Percentiles rank a stretch among this genome's conserved stretches.
Evolutionary conservation across 2,113 vertebrate species (phyloP).

Genomic region (Nannobrachium achirus): DNA sequence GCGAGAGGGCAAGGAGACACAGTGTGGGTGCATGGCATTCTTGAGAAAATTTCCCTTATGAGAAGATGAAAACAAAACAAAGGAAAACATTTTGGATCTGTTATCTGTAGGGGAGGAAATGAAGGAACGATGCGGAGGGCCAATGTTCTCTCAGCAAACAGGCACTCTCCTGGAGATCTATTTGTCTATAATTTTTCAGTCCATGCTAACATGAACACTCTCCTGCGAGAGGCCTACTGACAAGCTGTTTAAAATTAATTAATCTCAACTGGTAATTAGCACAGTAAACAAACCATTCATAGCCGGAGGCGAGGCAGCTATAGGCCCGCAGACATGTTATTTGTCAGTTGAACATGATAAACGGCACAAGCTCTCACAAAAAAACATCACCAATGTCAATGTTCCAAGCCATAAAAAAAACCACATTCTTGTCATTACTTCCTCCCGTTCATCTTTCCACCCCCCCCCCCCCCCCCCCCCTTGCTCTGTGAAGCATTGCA

Average conservation of each 20-base stretch:
- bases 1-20: neutral
- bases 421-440: too few relatives aligned
- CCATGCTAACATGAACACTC: slow-evolving; percentile 43
- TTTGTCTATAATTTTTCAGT: slow-evolving; percentile 21
- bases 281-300: slow-evolving; percentile 11
- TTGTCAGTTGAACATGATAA: slow-evolving; percentile 8
- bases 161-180: too few relatives aligned
- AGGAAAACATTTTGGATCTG: neutral
- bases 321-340: neutral
- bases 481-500: slow-evolving; percentile 56
- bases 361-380: slow-evolving; percentile 1
- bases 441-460: neutral
- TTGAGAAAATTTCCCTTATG: slow-evolving; percentile 22
- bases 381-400: too few relatives aligned
- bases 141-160: too few relatives aligned
- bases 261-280: neutral
- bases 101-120: slow-evolving; percentile 54
- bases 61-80: neutral
- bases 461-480: slow-evolving; percentile 12
- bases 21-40: too few relatives aligned
- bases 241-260: slow-evolving; percentile 31
- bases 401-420: too few relatives aligned
- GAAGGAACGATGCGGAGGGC: slow-evolving; percentile 35
- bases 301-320: too few relatives aligned
- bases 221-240: slow-evolving; percentile 24